Percentiles rank a stretch among this genome's conserved stretches.
Evolutionary conservation across 2,113 vertebrate genomes (phyloP).

Genomic region (Casuarius casuarius): DNA sequence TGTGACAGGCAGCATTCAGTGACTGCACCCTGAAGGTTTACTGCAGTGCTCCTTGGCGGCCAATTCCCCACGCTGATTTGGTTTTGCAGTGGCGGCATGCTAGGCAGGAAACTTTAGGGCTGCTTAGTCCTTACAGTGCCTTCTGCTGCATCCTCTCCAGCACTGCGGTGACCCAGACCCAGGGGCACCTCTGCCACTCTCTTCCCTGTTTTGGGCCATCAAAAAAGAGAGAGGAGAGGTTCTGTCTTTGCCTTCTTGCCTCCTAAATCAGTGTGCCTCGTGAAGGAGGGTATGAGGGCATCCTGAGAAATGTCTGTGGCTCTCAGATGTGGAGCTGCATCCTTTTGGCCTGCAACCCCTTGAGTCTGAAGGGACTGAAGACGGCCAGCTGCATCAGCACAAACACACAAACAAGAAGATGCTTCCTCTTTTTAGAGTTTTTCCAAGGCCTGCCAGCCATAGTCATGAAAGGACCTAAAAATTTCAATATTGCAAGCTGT

Average conservation of each 20-base stretch:
- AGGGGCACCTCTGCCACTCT: background rate
- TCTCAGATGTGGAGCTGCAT: background rate
- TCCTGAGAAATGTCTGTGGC: background rate
- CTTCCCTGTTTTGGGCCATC: background rate
- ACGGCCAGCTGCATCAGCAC: background rate
- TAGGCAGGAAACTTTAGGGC: background rate
- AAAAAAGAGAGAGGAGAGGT: background rate
- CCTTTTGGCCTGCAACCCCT: background rate
- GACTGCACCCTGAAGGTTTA: background rate
- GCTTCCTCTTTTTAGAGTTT: background rate
- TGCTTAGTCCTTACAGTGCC: background rate
- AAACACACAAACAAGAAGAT: background rate
- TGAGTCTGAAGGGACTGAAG: background rate
- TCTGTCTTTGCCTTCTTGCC: background rate
- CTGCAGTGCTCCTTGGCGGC: background rate
- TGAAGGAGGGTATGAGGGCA: background rate
- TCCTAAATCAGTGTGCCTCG: background rate
- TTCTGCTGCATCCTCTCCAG: background rate
- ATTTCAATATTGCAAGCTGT: background rate
- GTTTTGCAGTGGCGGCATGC: background rate
- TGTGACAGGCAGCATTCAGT: background rate
- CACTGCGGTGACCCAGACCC: background rate
- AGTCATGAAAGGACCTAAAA: background rate
- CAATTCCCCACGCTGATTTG: background rate
- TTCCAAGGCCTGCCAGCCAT: rapidly evolving